phyloP scores from a whole-genome alignment of 2,113 vertebrate species.

The Quiscalus mexicanus region DNA sequence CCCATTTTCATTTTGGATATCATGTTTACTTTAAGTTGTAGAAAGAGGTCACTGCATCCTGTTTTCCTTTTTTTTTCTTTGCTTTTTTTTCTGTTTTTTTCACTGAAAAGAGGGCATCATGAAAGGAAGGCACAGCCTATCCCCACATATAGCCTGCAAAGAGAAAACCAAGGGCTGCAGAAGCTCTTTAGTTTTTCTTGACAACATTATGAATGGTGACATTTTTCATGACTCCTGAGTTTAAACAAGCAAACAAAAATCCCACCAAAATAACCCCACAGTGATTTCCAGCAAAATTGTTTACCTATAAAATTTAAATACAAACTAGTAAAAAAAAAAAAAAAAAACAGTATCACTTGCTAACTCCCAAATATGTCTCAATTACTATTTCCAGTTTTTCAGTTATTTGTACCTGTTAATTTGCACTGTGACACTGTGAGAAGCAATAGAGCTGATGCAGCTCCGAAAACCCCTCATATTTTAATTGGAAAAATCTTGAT shows the following conservation, averaged over 20 bases:
- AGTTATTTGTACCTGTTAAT: background rate
- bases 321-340: background rate
- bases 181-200: background rate
- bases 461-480: background rate
- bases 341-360: background rate
- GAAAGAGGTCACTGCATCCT: background rate
- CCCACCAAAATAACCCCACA: background rate
- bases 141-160: background rate
- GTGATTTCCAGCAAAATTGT: background rate
- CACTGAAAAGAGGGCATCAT: background rate
- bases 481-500: conserved; percentile 25
- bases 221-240: background rate
- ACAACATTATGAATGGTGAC: background rate
- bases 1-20: background rate
- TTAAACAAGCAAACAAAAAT: background rate
- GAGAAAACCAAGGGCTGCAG: background rate
- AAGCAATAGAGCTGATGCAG: background rate
- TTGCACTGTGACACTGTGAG: background rate
- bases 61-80: background rate
- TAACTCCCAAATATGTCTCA: background rate
- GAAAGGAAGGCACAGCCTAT: background rate
- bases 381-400: background rate
- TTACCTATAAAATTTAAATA: background rate
- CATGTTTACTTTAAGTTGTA: background rate
- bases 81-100: background rate